These are phyloP conservation scores for Drosophila villosipedis DNA, from an alignment of 2,888 invertebrate species.

Conservation along the genomic window DNA sequence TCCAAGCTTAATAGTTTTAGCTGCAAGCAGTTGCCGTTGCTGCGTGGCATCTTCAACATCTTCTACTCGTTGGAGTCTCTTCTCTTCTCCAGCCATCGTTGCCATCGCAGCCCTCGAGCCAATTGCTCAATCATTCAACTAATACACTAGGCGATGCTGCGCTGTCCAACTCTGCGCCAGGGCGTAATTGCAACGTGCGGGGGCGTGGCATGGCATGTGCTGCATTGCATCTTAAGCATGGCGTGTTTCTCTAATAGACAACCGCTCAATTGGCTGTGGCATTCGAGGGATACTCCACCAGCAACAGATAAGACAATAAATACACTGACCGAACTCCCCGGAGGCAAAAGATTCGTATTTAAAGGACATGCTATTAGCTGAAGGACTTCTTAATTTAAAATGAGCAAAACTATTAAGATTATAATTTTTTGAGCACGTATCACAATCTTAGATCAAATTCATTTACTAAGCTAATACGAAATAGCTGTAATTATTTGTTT, in stretches of 20 bases:
- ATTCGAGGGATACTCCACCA: background rate
- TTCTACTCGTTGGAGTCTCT: background rate
- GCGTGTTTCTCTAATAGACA: slow-evolving; percentile 38
- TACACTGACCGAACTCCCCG: background rate
- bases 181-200: slow-evolving; percentile 50
- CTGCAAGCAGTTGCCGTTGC: slow-evolving; percentile 21
- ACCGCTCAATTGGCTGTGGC: slow-evolving; percentile 59
- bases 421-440: background rate
- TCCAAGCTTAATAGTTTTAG: slow-evolving; percentile 34
- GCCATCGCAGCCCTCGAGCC: slow-evolving; percentile 40
- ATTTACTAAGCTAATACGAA: background rate
- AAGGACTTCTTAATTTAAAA: accelerated
- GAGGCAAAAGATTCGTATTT: background rate
- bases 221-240: slow-evolving; percentile 12
- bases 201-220: slow-evolving; percentile 43
- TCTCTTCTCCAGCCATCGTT: background rate
- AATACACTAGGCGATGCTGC: slow-evolving; percentile 53
- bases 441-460: background rate
- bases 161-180: background rate
- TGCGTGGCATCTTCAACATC: slow-evolving; percentile 14
- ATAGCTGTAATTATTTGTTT: background rate
- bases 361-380: background rate
- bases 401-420: too few species aligned
- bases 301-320: slow-evolving; percentile 17
- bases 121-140: slow-evolving; percentile 70